Percentiles rank a stretch among this genome's conserved stretches.
These are phyloP conservation scores for Limnephilus marmoratus DNA, from an alignment of 2,888 invertebrate genomes.

Conservation along the genomic window DNA sequence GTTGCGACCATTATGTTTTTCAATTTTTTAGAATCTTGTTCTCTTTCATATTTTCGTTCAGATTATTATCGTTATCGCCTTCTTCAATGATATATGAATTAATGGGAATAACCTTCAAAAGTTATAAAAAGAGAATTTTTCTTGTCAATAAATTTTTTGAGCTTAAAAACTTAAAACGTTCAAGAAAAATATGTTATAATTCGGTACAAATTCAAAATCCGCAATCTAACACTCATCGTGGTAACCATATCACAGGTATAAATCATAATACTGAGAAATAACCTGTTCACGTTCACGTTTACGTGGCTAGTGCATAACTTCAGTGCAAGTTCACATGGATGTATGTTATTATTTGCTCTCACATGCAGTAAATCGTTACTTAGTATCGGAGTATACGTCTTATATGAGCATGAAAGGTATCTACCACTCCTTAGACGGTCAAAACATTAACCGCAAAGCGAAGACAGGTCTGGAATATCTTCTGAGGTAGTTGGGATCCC, in stretches of 20 bases:
- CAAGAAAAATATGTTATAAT: too few species aligned
- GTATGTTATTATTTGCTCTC: conserved; percentile 10
- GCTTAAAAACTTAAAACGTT: too few species aligned
- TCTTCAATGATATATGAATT: too few species aligned
- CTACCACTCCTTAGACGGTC: not conserved
- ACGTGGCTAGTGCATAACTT: not conserved
- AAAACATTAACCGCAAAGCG: conserved; percentile 19
- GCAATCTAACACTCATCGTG: not conserved
- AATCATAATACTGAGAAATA: not conserved
- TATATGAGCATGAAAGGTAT: not conserved
- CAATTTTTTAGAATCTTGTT: too few species aligned
- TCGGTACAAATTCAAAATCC: too few species aligned
- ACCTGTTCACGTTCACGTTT: not conserved
- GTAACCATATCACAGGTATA: not conserved
- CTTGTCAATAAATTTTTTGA: too few species aligned
- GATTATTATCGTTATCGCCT: too few species aligned
- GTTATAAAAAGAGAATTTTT: too few species aligned
- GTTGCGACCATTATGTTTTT: too few species aligned
- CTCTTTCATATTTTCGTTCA: too few species aligned
- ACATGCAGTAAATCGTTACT: conserved; percentile 11
- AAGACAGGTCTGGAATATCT: not conserved
- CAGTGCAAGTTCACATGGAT: not conserved
- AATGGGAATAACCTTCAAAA: too few species aligned
- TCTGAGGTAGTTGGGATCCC: not conserved
- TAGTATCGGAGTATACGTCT: not conserved